Evolutionary conservation across 2,888 invertebrate species (phyloP).

Genomic region (Tiphia femorata): DNA sequence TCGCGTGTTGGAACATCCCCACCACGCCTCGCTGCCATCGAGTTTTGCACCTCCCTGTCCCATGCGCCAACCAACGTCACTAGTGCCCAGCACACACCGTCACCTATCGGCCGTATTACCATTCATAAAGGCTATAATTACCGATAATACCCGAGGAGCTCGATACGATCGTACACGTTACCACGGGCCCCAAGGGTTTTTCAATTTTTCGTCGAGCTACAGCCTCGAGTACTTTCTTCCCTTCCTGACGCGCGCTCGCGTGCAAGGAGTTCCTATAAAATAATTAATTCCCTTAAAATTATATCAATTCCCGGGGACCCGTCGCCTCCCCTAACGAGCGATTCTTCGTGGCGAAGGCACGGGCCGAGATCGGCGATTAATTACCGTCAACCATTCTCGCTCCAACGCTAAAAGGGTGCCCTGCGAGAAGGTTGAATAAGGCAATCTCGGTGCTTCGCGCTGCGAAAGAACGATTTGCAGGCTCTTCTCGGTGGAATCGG

Average conservation of each 20-base stretch:
- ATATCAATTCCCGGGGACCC: not conserved
- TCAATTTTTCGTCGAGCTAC: conserved; percentile 34
- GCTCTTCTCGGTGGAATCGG: too few relatives aligned
- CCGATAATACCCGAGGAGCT: conserved; percentile 44
- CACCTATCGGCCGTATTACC: conserved; percentile 44
- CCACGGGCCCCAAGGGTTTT: conserved; percentile 9
- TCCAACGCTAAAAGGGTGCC: conserved; percentile 14
- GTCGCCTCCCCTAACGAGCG: not conserved
- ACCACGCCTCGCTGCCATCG: conserved; percentile 5
- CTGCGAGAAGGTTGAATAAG: conserved; percentile 10
- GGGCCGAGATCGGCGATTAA: conserved; percentile 24
- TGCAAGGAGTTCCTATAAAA: not conserved
- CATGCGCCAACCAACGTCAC: conserved; percentile 20
- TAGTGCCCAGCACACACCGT: conserved; percentile 30
- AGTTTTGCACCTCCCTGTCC: conserved; percentile 25
- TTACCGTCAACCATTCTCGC: conserved; percentile 8
- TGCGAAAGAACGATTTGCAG: conserved; percentile 14
- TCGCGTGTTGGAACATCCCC: conserved; percentile 42
- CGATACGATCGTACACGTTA: conserved; percentile 34
- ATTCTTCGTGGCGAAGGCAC: conserved; percentile 1
- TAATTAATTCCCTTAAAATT: not conserved
- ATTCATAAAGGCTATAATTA: conserved; percentile 52
- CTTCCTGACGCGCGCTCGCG: not conserved
- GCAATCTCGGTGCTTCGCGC: conserved; percentile 13
- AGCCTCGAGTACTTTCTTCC: not conserved